phyloP scores from a whole-genome alignment of 2,797 vertebrate genomes.

The Anas flavirostris region DNA sequence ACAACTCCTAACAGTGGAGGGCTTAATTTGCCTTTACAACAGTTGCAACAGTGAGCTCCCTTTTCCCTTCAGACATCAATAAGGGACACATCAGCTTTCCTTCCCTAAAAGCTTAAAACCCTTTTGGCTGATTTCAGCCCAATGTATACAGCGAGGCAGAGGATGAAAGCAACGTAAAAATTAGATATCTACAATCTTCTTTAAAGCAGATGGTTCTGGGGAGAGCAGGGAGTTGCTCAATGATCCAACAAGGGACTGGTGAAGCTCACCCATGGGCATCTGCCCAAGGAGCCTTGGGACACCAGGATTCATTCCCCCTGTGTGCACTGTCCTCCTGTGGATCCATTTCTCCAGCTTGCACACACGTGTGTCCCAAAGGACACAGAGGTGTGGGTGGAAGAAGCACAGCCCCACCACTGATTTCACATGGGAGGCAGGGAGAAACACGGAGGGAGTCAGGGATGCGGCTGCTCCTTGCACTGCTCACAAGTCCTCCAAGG shows the following conservation, averaged over 20 bases:
- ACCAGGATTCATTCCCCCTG: not conserved
- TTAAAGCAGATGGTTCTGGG: not conserved
- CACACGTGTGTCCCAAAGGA: rapidly evolving
- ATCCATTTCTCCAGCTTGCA: not conserved
- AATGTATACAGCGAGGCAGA: not conserved
- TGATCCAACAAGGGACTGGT: not conserved
- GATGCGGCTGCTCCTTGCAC: not conserved
- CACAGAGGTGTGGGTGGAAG: not conserved
- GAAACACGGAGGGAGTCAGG: not conserved
- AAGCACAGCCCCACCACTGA: not conserved
- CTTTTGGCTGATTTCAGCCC: not conserved
- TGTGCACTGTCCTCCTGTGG: not conserved
- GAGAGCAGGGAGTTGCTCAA: not conserved
- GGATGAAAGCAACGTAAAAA: not conserved
- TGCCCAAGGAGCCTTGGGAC: not conserved
- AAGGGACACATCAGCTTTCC: not conserved
- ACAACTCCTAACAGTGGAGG: not conserved
- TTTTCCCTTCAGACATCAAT: not conserved
- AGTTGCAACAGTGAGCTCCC: not conserved
- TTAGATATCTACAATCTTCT: not conserved
- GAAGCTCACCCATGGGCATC: not conserved
- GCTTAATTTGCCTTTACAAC: not conserved
- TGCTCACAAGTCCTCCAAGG: not conserved
- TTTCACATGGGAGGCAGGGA: not conserved
- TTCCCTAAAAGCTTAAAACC: not conserved